phyloP scores from a whole-genome alignment of 1,140 invertebrate genomes.

The Rhagoletis zephyria region DNA sequence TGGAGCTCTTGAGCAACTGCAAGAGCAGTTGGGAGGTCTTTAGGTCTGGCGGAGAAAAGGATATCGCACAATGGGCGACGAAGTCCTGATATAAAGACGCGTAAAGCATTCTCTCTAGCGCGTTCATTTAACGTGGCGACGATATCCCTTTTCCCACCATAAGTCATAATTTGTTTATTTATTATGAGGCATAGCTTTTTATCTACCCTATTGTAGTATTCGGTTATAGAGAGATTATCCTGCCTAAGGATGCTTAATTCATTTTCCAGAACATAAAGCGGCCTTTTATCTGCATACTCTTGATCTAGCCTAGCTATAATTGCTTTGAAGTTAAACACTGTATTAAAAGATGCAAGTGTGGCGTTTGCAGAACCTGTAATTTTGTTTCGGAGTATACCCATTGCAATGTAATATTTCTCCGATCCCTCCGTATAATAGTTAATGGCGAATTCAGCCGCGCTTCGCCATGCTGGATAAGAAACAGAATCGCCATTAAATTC shows the following conservation, averaged over 20 bases:
- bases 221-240: no score
- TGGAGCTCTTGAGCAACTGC: background rate
- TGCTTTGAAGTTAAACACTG: no score
- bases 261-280: background rate
- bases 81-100: background rate
- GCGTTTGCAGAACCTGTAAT: background rate
- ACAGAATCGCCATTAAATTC: constrained; percentile 43
- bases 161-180: background rate
- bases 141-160: background rate
- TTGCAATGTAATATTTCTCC: constrained; percentile 46
- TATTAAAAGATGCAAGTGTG: no score
- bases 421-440: constrained; percentile 39
- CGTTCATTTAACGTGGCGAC: background rate
- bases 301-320: no score
- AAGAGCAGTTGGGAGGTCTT: background rate
- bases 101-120: background rate
- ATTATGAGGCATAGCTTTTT: no score
- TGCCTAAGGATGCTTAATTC: no score
- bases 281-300: no score
- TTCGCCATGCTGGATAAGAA: constrained; percentile 50
- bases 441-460: constrained; percentile 34
- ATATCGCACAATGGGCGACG: no score
- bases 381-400: constrained; percentile 50
- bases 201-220: no score
- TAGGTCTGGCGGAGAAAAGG: background rate